Percentiles rank a stretch among this genome's conserved stretches.
These are phyloP conservation scores for Rallus crepitans DNA, from an alignment of 2,797 vertebrate species.

Conservation along the genomic window DNA sequence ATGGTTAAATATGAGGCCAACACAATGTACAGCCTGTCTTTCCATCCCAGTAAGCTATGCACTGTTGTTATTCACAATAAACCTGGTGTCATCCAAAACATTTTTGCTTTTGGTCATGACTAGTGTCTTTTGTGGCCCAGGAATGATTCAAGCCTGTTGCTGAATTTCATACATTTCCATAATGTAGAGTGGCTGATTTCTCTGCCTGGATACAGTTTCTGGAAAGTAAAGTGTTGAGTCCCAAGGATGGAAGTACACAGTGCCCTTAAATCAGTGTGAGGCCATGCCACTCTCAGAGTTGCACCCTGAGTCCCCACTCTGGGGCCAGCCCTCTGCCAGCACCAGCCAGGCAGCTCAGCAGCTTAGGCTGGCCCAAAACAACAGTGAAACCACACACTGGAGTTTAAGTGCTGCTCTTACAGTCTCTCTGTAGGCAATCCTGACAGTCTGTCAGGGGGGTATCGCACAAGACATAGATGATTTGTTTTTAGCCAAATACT, in stretches of 20 bases:
- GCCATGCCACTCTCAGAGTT: not conserved
- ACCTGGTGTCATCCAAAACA: not conserved
- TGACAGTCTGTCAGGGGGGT: not conserved
- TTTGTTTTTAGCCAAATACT: not conserved
- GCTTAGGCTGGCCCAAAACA: not conserved
- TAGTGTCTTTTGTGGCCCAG: not conserved
- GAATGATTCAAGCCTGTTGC: not conserved
- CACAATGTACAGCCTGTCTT: not conserved
- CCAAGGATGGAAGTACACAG: not conserved
- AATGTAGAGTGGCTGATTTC: not conserved
- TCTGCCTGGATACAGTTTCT: not conserved
- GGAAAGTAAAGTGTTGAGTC: not conserved
- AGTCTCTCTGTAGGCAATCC: not conserved
- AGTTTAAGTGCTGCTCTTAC: not conserved
- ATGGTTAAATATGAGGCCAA: not conserved
- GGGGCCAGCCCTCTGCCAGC: not conserved
- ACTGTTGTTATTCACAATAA: not conserved
- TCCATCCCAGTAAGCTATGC: not conserved
- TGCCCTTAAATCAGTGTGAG: not conserved
- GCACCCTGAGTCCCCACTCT: fast-evolving
- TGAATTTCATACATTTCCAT: not conserved
- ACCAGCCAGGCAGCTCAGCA: not conserved
- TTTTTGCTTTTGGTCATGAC: not conserved
- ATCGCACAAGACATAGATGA: not conserved
- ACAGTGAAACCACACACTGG: fast-evolving